Conservation (phyloP, 2,888 invertebrate species). For the Trichogramma dendrolimi region DNA sequence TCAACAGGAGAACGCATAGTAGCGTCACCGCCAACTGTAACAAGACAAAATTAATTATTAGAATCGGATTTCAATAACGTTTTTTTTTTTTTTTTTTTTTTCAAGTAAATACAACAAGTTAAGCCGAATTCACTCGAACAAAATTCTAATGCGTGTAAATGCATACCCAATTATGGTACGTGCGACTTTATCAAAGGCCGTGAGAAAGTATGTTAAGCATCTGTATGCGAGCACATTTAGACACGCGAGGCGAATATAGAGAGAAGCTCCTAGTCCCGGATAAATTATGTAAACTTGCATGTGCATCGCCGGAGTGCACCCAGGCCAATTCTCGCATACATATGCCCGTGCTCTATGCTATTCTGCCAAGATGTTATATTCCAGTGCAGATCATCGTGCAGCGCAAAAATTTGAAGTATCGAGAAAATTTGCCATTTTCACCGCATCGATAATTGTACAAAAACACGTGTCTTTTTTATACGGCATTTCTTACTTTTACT, state of each 20-base stretch:
- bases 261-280: constrained; percentile 24
- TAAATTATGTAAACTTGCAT: constrained; percentile 40
- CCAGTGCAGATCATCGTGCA: constrained; percentile 20
- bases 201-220: constrained; percentile 33
- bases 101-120: neutral
- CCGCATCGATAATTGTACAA: no score
- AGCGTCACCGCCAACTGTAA: constrained; percentile 43
- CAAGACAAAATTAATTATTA: constrained; percentile 25
- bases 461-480: no score
- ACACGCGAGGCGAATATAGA: constrained; percentile 18
- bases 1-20: constrained; percentile 38
- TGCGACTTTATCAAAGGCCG: constrained; percentile 33
- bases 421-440: neutral
- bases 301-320: no score
- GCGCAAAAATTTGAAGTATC: constrained; percentile 10
- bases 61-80: neutral
- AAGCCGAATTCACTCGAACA: no score
- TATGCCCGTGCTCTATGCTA: constrained; percentile 26
- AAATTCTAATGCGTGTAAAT: no score
- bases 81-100: neutral
- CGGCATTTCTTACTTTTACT: no score
- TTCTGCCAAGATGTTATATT: constrained; percentile 6
- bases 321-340: constrained; percentile 22
- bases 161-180: constrained; percentile 2
- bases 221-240: constrained; percentile 28